phyloP scores from a whole-genome alignment of 2,888 invertebrate genomes.

The Oscheius sp. region DNA sequence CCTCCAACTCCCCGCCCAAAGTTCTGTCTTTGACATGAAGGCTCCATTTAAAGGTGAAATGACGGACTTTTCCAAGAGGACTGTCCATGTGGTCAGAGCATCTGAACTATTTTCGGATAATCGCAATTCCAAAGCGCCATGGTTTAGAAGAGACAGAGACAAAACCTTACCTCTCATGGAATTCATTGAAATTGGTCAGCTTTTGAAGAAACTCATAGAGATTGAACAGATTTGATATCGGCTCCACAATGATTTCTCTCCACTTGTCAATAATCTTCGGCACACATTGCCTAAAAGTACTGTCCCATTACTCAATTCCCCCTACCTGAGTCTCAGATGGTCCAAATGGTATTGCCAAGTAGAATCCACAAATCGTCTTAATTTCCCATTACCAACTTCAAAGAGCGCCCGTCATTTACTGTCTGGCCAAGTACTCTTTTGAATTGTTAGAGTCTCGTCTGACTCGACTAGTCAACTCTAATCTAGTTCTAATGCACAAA shows the following conservation, averaged over 20 bases:
- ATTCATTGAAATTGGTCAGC: constrained; percentile 77
- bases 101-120: background rate
- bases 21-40: constrained; percentile 63
- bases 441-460: too few relatives aligned
- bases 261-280: constrained; percentile 35
- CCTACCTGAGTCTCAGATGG: constrained; percentile 79
- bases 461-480: too few relatives aligned
- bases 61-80: constrained; percentile 46
- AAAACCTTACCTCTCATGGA: constrained; percentile 47
- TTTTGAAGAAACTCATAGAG: constrained; percentile 87
- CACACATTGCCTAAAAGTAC: constrained; percentile 2
- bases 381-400: too few relatives aligned
- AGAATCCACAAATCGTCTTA: constrained; percentile 83
- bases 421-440: too few relatives aligned
- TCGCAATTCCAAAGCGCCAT: background rate
- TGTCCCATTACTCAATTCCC: background rate
- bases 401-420: too few relatives aligned
- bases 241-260: constrained; percentile 79
- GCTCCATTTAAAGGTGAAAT: constrained; percentile 66
- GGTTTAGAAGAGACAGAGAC: too few relatives aligned
- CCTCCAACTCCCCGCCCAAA: constrained; percentile 37
- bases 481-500: too few relatives aligned
- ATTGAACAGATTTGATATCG: constrained; percentile 84
- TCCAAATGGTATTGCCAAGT: constrained; percentile 85
- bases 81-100: constrained; percentile 24